Conservation (phyloP, 2,888 invertebrate genomes). For the Bimastos eiseni region DNA sequence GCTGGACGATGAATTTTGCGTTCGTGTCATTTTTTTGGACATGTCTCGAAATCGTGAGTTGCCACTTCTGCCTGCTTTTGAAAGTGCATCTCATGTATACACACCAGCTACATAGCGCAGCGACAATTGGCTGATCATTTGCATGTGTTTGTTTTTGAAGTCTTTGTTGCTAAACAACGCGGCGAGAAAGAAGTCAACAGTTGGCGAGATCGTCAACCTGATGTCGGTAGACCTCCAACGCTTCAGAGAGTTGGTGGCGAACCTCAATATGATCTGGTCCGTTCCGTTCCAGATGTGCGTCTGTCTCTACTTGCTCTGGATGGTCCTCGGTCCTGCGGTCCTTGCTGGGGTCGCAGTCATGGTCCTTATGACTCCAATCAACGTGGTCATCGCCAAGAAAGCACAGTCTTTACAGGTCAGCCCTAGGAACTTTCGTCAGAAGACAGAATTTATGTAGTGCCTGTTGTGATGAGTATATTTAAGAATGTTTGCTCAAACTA, state of each 20-base stretch:
- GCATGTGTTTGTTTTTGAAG: slow-evolving; percentile 63
- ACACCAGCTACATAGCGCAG: no score
- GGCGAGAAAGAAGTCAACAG: slow-evolving; percentile 62
- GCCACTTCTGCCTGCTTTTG: no score
- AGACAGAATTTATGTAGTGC: background rate
- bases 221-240: slow-evolving; percentile 64
- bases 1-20: no score
- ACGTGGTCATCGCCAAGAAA: slow-evolving; percentile 58
- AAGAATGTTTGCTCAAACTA: no score
- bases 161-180: slow-evolving; percentile 62
- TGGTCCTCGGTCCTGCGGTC: slow-evolving; percentile 74
- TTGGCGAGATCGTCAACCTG: slow-evolving; percentile 66
- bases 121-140: no score
- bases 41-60: no score
- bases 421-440: no score
- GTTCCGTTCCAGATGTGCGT: slow-evolving; percentile 71
- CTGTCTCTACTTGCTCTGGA: slow-evolving; percentile 71
- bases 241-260: slow-evolving; percentile 60
- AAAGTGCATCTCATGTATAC: no score
- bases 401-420: slow-evolving; percentile 55
- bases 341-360: slow-evolving; percentile 88
- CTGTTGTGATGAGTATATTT: background rate
- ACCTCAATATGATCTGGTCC: slow-evolving; percentile 50
- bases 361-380: slow-evolving; percentile 77
- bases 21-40: no score